A percentile compares a stretch with the other conserved stretches of the same genome.
Conservation (phyloP, 2,888 invertebrate species). For the Byasa hedistus region DNA sequence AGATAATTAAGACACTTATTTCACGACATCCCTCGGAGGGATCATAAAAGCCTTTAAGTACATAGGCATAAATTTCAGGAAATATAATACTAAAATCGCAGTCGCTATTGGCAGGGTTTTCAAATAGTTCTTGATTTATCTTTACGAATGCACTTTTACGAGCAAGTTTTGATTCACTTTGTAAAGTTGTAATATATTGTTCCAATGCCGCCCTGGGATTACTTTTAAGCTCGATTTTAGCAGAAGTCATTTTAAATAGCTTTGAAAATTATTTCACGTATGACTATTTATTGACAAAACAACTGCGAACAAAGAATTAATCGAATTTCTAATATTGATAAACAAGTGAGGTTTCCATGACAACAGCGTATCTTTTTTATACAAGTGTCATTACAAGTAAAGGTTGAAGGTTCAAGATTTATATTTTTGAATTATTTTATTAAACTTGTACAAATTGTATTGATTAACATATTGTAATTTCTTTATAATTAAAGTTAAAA, state of each 20-base stretch:
- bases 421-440: neutral
- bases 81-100: conserved; percentile 62
- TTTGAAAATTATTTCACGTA: neutral
- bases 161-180: conserved; percentile 81
- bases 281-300: conserved; percentile 22
- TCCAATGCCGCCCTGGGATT: conserved; percentile 61
- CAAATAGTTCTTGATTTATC: conserved; percentile 73
- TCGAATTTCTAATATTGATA: conserved; percentile 42
- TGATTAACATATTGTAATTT: no score
- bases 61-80: conserved; percentile 64
- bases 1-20: conserved; percentile 76
- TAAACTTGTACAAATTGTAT: no score
- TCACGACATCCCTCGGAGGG: conserved; percentile 83
- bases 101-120: conserved; percentile 55
- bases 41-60: conserved; percentile 75
- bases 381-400: neutral
- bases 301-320: conserved; percentile 32
- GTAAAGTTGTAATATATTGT: conserved; percentile 64
- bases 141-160: conserved; percentile 79
- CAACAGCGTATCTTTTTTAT: conserved; percentile 39
- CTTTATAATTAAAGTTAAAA: neutral
- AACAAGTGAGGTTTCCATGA: conserved; percentile 64
- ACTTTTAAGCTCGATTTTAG: conserved; percentile 49
- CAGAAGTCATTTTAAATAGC: conserved; percentile 49
- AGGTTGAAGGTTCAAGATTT: neutral